Base-by-base conservation (phyloP, 2,113 vertebrate species). In the Platichthys flesus region DNA sequence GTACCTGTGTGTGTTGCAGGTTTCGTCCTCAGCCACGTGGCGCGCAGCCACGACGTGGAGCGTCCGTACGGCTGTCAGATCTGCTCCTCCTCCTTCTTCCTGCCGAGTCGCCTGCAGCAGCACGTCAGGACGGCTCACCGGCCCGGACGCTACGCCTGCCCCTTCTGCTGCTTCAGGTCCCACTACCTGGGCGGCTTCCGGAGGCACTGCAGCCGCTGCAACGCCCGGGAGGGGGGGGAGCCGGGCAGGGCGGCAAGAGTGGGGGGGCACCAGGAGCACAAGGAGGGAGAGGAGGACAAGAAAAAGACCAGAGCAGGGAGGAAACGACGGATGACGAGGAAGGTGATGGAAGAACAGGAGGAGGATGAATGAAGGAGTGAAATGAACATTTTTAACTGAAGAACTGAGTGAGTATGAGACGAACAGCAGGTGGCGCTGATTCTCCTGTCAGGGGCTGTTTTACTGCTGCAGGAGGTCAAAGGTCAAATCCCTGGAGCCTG, bases 101-200 rank as follows among this genome's bases (percentile, higher is more conserved):
- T 92, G 78, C 88, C 92, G 4, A 87, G 86, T 58, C 83, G 79
- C 2, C 86, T 91, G 66, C 87, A 87, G 78, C 87, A 89, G 70
- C 92, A 93, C 78, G 3, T 86, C n/a, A 24, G 59, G 1, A 1
- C 65, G 0, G 45, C 74, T 0, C 92, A 93, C 60, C 87, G 87
- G 2, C 89, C 89, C 15, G 90, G 89, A 0, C 83, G 90, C 76
- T 93, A 85, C 76, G 76, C 81, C 67, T 93, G 91, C 61, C 90
- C 90, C 81, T 93, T 90, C 86, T 93, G 91, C 87, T 76, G 60
- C 79, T 92, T 93, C 83, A 77, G 88, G 66, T 89, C 91, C 0
- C 71, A 89, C 73, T 77, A 58, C 83, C 71, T 89, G 75, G 83
- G 82, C 0, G 90, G 88, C 2, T 89, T 92, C 77, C 63, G 71